A percentile compares a stretch with the other conserved stretches of the same genome.
These are phyloP conservation scores for Centrocercus urophasianus DNA, from an alignment of 2,113 vertebrate genomes.

Conservation along the genomic window DNA sequence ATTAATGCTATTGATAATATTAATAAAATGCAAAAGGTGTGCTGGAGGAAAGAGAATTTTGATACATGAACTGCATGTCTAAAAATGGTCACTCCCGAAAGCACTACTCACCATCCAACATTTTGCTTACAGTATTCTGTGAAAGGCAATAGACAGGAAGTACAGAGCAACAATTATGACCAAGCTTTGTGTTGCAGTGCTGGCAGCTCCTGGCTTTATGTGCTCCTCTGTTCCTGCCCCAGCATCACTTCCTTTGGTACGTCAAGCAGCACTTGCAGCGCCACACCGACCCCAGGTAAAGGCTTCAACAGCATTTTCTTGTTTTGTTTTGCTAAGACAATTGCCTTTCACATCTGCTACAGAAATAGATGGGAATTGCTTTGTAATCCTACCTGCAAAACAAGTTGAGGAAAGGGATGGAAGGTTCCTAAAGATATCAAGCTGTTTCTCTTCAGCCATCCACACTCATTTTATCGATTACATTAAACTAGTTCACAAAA, in stretches of 20 bases:
- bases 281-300: conserved; percentile 86
- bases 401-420: not conserved
- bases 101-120: not conserved
- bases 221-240: conserved; percentile 89
- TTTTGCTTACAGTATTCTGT: not conserved
- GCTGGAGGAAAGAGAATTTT: not conserved
- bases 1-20: not conserved
- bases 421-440: not conserved
- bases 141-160: not conserved
- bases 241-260: conserved; percentile 92
- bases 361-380: not conserved
- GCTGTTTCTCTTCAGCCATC: not conserved
- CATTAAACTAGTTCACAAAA: not conserved
- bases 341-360: not conserved
- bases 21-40: not conserved
- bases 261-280: conserved; percentile 86
- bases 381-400: not conserved
- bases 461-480: not conserved
- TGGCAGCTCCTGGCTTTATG: conserved; percentile 92
- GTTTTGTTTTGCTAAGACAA: not conserved
- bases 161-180: not conserved
- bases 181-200: conserved; percentile 75
- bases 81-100: not conserved
- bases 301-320: not conserved
- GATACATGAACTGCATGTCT: not conserved